Evolutionary conservation across 2,113 vertebrate genomes (phyloP).

Genomic region (Halichoerus grypus): DNA sequence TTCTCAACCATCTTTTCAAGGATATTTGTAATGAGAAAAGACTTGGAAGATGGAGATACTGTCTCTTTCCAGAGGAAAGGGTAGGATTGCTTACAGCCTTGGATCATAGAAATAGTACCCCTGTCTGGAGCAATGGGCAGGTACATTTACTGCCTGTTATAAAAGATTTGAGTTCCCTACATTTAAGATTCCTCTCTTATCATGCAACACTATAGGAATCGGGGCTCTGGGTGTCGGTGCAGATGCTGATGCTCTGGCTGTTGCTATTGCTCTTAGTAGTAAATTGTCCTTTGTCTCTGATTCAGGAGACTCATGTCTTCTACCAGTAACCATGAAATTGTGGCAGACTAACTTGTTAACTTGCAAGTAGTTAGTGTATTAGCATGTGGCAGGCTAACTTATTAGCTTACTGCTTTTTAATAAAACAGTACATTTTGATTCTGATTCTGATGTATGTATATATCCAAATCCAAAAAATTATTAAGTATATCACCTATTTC

Average conservation of each 20-base stretch:
- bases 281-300: neutral
- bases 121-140: neutral
- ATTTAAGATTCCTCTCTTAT: neutral
- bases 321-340: neutral
- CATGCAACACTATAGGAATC: neutral
- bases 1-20: neutral
- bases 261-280: neutral
- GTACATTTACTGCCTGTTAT: neutral
- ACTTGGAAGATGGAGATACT: neutral
- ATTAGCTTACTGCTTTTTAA: neutral
- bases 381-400: neutral
- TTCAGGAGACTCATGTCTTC: neutral
- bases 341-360: neutral
- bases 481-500: neutral
- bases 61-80: neutral
- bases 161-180: neutral
- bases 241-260: neutral
- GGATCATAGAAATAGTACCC: neutral
- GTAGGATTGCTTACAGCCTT: neutral
- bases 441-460: neutral
- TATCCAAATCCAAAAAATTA: neutral
- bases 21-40: neutral
- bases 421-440: constrained; percentile 12
- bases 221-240: neutral
- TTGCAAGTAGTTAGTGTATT: neutral